phyloP scores from a whole-genome alignment of 2,797 vertebrate species.

The Eulemur rubriventer region DNA sequence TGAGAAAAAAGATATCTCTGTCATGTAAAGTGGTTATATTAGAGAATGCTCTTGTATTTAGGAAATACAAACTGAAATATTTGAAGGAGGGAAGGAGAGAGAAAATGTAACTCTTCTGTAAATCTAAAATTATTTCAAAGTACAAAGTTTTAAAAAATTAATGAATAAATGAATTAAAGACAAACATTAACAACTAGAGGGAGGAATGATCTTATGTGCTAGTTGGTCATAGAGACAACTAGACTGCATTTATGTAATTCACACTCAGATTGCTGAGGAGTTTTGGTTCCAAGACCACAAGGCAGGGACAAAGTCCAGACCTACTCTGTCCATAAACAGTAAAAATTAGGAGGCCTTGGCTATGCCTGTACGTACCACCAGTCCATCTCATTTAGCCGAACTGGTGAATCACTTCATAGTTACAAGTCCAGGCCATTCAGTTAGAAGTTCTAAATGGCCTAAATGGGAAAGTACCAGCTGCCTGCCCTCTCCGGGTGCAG shows the following conservation, averaged over 20 bases:
- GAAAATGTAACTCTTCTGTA: background rate
- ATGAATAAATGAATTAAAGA: background rate
- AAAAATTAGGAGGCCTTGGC: background rate
- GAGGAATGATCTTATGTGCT: background rate
- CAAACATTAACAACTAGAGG: background rate
- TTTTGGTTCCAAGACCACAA: background rate
- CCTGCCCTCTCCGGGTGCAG: background rate
- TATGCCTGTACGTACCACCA: background rate
- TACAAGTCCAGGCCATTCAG: background rate
- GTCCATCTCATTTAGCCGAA: background rate
- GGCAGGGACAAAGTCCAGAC: background rate
- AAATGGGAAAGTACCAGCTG: background rate
- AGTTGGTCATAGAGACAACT: background rate
- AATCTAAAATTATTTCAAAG: constrained; percentile 26
- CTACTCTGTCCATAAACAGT: background rate
- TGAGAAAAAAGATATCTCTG: background rate
- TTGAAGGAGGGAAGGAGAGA: background rate
- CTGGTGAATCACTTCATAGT: background rate
- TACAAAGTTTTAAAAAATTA: background rate
- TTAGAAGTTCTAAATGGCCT: background rate
- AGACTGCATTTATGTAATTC: background rate
- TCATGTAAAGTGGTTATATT: background rate
- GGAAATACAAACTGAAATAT: background rate
- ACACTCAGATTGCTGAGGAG: background rate
- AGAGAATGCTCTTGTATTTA: background rate